A percentile compares a stretch with the other conserved stretches of the same genome.
phyloP scores from a whole-genome alignment of 2,797 vertebrate genomes.

The Salmo trutta region DNA sequence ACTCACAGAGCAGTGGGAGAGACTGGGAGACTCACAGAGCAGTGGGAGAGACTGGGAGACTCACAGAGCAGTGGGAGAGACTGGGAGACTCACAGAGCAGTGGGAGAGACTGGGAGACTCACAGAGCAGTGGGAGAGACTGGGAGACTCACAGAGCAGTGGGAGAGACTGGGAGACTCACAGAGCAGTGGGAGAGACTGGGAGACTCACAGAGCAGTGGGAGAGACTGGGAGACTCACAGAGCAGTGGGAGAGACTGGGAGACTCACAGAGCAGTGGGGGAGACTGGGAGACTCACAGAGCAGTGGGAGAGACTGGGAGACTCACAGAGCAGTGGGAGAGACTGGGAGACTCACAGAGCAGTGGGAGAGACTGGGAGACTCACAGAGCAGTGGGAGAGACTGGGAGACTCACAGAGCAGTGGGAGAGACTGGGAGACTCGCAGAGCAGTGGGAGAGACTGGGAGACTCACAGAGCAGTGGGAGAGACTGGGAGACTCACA shows the following conservation, averaged over 20 bases:
- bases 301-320: conserved; percentile 59
- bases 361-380: conserved; percentile 57
- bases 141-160: conserved; percentile 31
- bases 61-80: conserved; percentile 58
- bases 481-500: conserved; percentile 50
- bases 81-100: conserved; percentile 38
- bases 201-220: conserved; percentile 27
- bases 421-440: conserved; percentile 54
- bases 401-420: conserved; percentile 49
- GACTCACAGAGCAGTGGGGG: conserved; percentile 4
- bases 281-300: conserved; percentile 41
- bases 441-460: neutral
- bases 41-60: too few relatives aligned
- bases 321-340: too few relatives aligned
- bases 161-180: conserved; percentile 9
- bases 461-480: conserved; percentile 54
- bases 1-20: conserved; percentile 60
- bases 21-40: conserved; percentile 39
- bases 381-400: neutral
- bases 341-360: conserved; percentile 45
- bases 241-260: conserved; percentile 59
- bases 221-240: conserved; percentile 35
- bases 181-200: conserved; percentile 61
- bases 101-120: too few relatives aligned
- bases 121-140: conserved; percentile 62